Conservation (phyloP, 37 sponge, comb jelly and placozoan species). For the Aphrocallistes beatrix region DNA sequence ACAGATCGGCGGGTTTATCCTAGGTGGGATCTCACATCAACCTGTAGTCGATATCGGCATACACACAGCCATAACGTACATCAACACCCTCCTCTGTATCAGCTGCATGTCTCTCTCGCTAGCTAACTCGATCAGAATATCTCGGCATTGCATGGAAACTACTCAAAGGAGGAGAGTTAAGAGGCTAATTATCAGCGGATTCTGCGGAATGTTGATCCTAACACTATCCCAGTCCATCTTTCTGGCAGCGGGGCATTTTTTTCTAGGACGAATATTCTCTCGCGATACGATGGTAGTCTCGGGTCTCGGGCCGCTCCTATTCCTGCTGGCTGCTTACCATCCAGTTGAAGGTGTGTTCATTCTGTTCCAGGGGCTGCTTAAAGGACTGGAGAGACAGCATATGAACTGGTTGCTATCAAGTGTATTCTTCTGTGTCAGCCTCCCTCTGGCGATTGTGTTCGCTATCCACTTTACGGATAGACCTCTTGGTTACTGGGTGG, state of each 20-base stretch:
- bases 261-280: neutral
- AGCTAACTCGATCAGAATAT: constrained; percentile 10
- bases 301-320: neutral
- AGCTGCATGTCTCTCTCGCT: constrained; percentile 18
- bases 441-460: neutral
- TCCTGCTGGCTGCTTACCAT: constrained; percentile 1
- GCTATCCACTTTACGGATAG: neutral
- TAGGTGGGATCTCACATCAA: neutral
- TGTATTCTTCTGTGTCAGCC: neutral
- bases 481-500: neutral
- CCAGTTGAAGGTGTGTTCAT: neutral
- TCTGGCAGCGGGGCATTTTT: neutral
- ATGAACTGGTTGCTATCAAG: neutral
- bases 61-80: neutral
- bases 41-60: constrained; percentile 16
- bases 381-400: neutral
- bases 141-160: neutral
- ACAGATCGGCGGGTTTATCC: constrained; percentile 1
- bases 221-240: neutral
- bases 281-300: neutral
- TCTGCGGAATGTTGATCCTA: neutral
- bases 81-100: neutral
- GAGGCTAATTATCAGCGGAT: neutral
- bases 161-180: neutral
- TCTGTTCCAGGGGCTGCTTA: neutral